Conservation (phyloP, 1,140 invertebrate species). For the Oreohelix idahoensis region DNA sequence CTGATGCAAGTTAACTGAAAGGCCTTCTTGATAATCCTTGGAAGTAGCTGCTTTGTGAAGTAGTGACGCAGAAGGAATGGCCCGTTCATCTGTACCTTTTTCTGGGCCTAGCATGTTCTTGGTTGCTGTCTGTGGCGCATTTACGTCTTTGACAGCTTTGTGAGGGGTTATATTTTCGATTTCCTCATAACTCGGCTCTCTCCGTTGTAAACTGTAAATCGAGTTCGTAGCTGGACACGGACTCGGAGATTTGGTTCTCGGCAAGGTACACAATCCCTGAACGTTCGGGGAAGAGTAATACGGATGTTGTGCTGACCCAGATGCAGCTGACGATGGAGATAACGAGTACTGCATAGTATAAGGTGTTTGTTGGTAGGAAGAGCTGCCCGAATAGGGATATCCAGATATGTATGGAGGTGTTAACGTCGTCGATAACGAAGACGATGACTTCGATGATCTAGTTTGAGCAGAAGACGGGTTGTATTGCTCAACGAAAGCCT, state of each 20-base stretch:
- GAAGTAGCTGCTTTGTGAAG: neutral
- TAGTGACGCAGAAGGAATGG: neutral
- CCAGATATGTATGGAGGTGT: neutral
- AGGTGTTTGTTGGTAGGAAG: neutral
- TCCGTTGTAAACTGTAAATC: constrained; percentile 22
- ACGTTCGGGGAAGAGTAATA: constrained; percentile 23
- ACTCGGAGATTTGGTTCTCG: neutral
- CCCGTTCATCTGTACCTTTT: neutral
- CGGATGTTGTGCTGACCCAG: neutral
- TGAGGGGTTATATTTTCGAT: constrained; percentile 34
- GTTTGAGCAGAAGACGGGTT: no score
- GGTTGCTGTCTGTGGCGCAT: neutral
- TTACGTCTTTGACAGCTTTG: neutral
- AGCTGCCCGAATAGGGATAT: neutral
- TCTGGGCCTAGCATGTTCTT: neutral
- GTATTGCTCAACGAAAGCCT: constrained; percentile 15
- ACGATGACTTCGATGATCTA: constrained; percentile 2
- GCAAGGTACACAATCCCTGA: constrained; percentile 19
- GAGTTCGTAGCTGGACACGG: neutral
- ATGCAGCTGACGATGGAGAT: neutral
- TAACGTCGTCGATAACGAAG: neutral
- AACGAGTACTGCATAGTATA: neutral
- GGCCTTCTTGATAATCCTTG: neutral
- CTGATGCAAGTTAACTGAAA: neutral
- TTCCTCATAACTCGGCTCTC: constrained; percentile 33